Evolutionary conservation across 2,888 invertebrate species (phyloP), one percentile per base, ranked within the genome.

Genomic region (Meandrusa payeni): DNA sequence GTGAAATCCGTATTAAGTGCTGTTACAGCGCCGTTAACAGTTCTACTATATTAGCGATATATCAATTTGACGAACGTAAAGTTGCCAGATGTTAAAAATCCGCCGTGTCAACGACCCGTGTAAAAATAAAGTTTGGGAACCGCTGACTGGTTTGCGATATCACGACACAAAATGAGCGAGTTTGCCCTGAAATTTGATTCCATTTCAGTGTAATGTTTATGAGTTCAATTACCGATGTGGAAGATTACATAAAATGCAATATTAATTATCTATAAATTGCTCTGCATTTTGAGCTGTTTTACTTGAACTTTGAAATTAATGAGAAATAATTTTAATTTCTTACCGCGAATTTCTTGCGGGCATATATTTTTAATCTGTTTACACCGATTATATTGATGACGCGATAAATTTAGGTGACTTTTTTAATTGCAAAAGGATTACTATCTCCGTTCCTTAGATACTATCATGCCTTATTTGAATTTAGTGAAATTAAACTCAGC

Each of bases 1-100:
- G 24, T 17, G 11, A 31, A 26, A 40, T 33, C 33, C 22, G 22
- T 5, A 26, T 5, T 27, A 41, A 41, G 13, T 28, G 33, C 41
- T 34, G 41, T 41, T 41, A 34, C 15, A 31, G 20, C 24, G 15
- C 13, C 34, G 28, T 33, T 6, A 34, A 32, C 32, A 32, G 40
- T 24, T 40, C 17, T 6, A 33, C 41, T 15, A 34, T 36, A 36
- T 36, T 20, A 26, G 20, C 37, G 17, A 43, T 43, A 43, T 43
- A 43, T 45, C 41, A 43, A 48, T 33, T 43, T 41, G 48, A 41
- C 33, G 37, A 42, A 38, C 48, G 48, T 44, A 48, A 48, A 48
- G 33, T 33, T 28, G 41, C 15, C 38, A 41, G 48, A 48, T 43
- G 45, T 45, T 28, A 36, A 34, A 41, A 39, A 44, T 39, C 32